Evolutionary conservation across 2,113 vertebrate genomes (phyloP).

Genomic region (Tretioscincus oriximinensis): DNA sequence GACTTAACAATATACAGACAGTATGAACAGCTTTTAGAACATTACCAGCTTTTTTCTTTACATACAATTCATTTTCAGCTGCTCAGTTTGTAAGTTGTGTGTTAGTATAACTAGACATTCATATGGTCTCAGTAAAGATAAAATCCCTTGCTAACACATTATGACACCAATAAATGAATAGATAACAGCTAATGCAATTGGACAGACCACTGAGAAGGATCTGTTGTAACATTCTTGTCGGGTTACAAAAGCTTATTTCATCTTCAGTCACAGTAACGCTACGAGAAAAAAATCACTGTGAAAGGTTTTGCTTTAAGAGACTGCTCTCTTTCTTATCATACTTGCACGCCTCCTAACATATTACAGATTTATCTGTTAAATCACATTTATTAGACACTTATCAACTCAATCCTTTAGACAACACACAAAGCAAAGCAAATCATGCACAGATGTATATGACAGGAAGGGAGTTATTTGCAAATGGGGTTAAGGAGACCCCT

Average conservation of each 20-base stretch:
- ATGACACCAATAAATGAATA: constrained; percentile 16
- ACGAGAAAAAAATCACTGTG: constrained; percentile 32
- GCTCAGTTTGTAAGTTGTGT: not conserved
- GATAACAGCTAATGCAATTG: constrained; percentile 7
- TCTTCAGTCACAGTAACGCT: constrained; percentile 29
- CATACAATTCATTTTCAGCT: not conserved
- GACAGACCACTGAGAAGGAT: constrained; percentile 31
- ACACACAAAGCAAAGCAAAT: not conserved
- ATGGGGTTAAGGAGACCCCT: not conserved
- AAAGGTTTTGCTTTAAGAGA: constrained; percentile 35
- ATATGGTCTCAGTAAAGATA: constrained; percentile 21
- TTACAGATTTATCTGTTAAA: not conserved
- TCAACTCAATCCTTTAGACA: not conserved
- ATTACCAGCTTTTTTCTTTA: constrained; percentile 8
- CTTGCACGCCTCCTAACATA: not conserved
- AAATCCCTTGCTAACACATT: not conserved
- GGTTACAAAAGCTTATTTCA: constrained; percentile 49
- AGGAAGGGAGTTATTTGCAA: not conserved
- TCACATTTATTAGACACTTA: not conserved
- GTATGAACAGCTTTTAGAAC: not conserved
- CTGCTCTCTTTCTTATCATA: constrained; percentile 43
- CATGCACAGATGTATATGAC: not conserved
- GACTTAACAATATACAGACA: not conserved
- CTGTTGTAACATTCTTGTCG: constrained; percentile 11
- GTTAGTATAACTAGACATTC: not conserved